These are phyloP conservation scores for Peromyscus maniculatus DNA, from an alignment of 2,113 vertebrate species.

Conservation along the genomic window DNA sequence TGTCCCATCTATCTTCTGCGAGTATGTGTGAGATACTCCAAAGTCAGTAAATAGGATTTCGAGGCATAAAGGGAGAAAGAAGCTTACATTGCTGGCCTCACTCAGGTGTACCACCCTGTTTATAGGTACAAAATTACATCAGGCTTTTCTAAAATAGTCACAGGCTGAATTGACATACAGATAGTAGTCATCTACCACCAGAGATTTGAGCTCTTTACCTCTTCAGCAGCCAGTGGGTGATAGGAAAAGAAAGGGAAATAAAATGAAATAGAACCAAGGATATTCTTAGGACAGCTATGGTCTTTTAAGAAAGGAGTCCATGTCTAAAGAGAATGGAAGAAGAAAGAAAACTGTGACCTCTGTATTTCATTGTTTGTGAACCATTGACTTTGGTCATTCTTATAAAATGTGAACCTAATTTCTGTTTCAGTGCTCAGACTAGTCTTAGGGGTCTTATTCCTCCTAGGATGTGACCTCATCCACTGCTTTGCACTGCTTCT, in stretches of 20 bases:
- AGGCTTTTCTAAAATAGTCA: background rate
- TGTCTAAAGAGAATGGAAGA: background rate
- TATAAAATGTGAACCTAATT: background rate
- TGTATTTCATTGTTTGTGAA: constrained; percentile 41
- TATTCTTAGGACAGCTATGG: background rate
- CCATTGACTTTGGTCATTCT: constrained; percentile 43
- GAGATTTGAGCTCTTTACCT: background rate
- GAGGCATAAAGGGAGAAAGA: background rate
- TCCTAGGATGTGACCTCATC: background rate
- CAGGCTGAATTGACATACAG: background rate
- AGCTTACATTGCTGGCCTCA: background rate
- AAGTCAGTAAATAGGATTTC: background rate
- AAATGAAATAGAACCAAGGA: background rate
- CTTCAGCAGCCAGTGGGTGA: background rate
- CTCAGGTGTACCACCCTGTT: background rate
- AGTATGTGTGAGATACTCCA: background rate
- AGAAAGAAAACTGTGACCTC: background rate
- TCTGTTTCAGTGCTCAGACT: background rate
- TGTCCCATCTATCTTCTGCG: background rate
- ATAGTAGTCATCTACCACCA: background rate
- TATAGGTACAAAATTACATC: background rate
- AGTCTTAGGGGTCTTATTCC: background rate
- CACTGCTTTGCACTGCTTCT: background rate
- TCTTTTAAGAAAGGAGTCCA: constrained; percentile 24
- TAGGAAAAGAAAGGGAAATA: background rate